Percentiles rank a stretch among this genome's conserved stretches.
Evolutionary conservation across 2,113 vertebrate species (phyloP).

Genomic region (Psettodes erumei): DNA sequence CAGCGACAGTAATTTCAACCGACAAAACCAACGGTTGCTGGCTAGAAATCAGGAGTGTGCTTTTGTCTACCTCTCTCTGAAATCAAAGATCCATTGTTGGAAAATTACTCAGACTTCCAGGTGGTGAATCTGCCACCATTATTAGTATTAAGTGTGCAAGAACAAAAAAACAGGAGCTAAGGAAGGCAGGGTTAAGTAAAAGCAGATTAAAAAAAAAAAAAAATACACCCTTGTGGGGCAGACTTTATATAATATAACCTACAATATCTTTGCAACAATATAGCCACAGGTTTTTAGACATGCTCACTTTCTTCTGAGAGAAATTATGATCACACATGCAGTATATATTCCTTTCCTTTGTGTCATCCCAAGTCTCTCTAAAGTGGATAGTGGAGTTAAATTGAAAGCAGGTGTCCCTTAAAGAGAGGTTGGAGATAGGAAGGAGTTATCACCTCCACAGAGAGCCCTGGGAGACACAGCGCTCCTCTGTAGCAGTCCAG

Average conservation of each 20-base stretch:
- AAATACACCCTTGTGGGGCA: neutral
- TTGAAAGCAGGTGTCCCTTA: constrained; percentile 71
- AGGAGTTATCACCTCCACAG: constrained; percentile 71
- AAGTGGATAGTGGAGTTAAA: constrained; percentile 72
- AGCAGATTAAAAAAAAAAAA: constrained; percentile 7
- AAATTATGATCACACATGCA: constrained; percentile 43
- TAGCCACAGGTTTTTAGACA: constrained; percentile 9
- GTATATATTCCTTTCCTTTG: constrained; percentile 46
- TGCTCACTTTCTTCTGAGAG: constrained; percentile 13
- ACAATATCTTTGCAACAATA: constrained; percentile 5
- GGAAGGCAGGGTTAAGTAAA: neutral
- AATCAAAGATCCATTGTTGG: neutral
- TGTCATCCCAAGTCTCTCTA: constrained; percentile 69
- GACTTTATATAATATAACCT: neutral
- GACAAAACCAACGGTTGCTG: neutral
- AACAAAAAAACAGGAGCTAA: neutral
- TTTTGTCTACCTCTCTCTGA: neutral
- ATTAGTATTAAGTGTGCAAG: neutral
- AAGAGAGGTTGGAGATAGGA: constrained; percentile 70
- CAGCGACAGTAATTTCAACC: neutral
- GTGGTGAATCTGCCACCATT: neutral
- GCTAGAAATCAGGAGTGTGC: neutral
- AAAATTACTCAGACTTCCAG: neutral
- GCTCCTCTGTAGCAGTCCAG: constrained; percentile 65
- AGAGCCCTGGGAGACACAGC: constrained; percentile 57